Evolutionary conservation across 2,888 invertebrate genomes (phyloP).

Genomic region (Eupithecia tripunctaria): DNA sequence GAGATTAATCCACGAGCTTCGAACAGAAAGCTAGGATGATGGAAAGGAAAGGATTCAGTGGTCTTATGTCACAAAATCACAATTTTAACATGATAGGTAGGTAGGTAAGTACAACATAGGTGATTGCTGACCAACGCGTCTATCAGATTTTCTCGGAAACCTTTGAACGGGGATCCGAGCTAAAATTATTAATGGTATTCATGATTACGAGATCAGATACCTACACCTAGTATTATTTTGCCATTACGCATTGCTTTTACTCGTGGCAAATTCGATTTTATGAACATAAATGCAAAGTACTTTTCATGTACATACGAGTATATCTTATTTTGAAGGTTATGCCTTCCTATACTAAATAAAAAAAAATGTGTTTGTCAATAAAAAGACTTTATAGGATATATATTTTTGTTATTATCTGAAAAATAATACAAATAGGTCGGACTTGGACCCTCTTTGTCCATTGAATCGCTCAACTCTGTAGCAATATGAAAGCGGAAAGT

Average conservation of each 20-base stretch:
- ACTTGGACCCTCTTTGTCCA: not conserved
- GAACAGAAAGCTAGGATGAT: too few species aligned
- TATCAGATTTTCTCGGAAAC: not conserved
- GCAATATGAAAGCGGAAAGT: slow-evolving; percentile 1
- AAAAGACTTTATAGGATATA: too few species aligned
- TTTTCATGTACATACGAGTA: too few species aligned
- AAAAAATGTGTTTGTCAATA: not conserved
- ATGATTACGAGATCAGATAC: not conserved
- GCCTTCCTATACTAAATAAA: not conserved
- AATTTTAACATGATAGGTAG: not conserved
- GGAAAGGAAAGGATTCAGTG: too few species aligned
- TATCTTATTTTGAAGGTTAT: too few species aligned
- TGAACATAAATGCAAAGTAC: not conserved
- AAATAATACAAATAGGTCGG: not conserved
- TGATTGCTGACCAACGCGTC: too few species aligned
- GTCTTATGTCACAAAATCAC: not conserved
- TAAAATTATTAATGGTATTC: not conserved
- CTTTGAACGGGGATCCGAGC: not conserved
- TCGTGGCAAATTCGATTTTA: not conserved
- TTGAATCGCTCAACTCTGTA: not conserved
- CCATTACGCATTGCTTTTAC: not conserved
- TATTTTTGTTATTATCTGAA: too few species aligned
- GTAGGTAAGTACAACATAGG: not conserved
- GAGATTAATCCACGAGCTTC: too few species aligned
- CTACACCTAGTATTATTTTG: not conserved